Base-by-base conservation (phyloP, 2,113 vertebrate species). In the Muntiacus reevesi region DNA sequence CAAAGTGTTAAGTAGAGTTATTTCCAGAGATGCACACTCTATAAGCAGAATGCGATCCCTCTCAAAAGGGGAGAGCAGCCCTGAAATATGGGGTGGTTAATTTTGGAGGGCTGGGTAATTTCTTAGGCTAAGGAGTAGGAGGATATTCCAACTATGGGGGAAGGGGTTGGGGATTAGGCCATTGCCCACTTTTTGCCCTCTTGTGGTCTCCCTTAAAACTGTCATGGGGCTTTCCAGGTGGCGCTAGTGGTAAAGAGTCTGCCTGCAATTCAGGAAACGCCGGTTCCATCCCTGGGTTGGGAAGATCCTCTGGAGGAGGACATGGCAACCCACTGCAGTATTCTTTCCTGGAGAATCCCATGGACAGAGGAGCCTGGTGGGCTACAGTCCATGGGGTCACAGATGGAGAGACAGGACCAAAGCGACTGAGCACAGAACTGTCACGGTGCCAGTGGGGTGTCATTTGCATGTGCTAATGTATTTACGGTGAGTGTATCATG, bases 341-440 rank as follows among this genome's bases (percentile, higher is more conserved):
- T 21, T 36, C 64, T 36, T 71, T n/a, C 64, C n/a, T n/a, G 64
- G 17, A 23, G 64, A 71, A 36, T 21, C 64, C n/a, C 64, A 71
- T 36, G 64, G n/a, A 36, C 17, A 71, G 64, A 71, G n/a, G n/a
- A 71, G 64, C 9, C 64, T 71, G 17, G 64, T 36, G 19, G 33
- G 64, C n/a, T n/a, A 21, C 64, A 36, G 64, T 36, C 19, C n/a
- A 23, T 71, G n/a, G 17, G 64, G 64, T 71, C n/a, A 71, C 64
- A n/a, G 30, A 64, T 6, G 14, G 60, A 33, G 15, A 19, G 16
- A 67, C 33, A 71, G 0, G 4, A 36, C n/a, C 0, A 1, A 36
- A 36, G 64, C 1, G 8, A 36, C n/a, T 71, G 16, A 71, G 17
- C n/a, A n/a, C 76, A 30, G 76, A 78, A 78, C 14, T 78, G 43